These are phyloP conservation scores for Sebastes steindachneri DNA, from an alignment of 2,797 vertebrate genomes.

Conservation along the genomic window DNA sequence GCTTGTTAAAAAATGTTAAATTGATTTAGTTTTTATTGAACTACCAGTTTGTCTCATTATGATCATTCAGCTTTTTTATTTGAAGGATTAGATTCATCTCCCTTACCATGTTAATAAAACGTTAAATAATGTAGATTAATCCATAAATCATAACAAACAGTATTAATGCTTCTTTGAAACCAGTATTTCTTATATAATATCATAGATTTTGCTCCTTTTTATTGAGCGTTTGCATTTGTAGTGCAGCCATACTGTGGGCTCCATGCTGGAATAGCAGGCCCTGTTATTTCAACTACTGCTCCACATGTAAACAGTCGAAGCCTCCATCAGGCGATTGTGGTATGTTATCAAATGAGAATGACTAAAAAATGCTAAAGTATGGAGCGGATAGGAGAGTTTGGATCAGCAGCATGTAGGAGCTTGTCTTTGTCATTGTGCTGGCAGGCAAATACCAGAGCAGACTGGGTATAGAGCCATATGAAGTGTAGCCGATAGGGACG, in stretches of 20 bases:
- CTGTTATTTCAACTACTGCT: background rate
- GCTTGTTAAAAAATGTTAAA: background rate
- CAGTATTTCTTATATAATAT: background rate
- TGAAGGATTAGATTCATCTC: background rate
- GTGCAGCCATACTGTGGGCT: background rate
- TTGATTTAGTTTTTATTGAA: background rate
- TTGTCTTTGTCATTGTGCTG: conserved; percentile 79
- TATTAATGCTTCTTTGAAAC: background rate
- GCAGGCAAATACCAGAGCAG: conserved; percentile 81
- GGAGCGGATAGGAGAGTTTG: conserved; percentile 1
- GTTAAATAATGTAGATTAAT: background rate
- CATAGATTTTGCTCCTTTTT: background rate
- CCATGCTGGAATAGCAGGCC: background rate
- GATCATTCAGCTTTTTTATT: background rate
- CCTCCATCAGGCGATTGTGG: background rate
- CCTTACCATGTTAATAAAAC: background rate
- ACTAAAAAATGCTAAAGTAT: background rate
- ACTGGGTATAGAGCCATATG: conserved; percentile 17
- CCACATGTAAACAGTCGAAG: background rate
- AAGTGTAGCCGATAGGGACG: conserved; percentile 3
- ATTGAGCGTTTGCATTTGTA: background rate
- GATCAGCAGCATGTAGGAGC: conserved; percentile 82
- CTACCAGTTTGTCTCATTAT: background rate
- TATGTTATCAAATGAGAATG: background rate
- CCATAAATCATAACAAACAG: background rate